A percentile compares a stretch with the other conserved stretches of the same genome.
phyloP scores from a whole-genome alignment of 1,140 invertebrate genomes.

The Calosoma granatense region DNA sequence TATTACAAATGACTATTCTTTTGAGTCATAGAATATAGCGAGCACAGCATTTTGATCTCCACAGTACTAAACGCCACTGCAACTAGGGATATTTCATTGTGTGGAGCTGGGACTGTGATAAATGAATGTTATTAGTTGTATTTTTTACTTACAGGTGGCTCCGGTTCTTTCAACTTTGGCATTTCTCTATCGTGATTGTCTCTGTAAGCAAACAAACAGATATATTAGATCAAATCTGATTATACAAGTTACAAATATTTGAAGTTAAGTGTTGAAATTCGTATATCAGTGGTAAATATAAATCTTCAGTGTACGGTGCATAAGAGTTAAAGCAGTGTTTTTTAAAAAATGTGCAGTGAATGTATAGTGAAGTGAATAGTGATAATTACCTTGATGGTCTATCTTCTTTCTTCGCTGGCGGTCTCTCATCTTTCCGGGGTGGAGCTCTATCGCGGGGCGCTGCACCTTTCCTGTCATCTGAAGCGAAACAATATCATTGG shows the following conservation, averaged over 20 bases:
- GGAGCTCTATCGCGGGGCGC: background rate
- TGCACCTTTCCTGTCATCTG: constrained; percentile 11
- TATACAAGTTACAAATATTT: constrained; percentile 6
- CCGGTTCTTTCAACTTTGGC: constrained; percentile 30
- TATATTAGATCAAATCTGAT: too few species aligned
- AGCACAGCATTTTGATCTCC: background rate
- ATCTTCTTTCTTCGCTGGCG: constrained; percentile 10
- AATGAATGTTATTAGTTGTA: too few species aligned
- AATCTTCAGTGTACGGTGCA: too few species aligned
- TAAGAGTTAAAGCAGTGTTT: too few species aligned
- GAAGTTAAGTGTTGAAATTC: background rate
- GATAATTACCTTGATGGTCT: constrained; percentile 12
- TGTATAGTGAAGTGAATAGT: too few species aligned
- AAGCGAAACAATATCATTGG: too few species aligned
- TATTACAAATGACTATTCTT: background rate
- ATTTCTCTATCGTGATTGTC: constrained; percentile 27
- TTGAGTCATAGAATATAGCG: background rate
- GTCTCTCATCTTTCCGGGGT: constrained; percentile 9
- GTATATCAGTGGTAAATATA: background rate
- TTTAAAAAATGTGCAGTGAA: too few species aligned
- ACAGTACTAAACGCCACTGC: background rate
- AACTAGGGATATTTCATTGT: background rate
- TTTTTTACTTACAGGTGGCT: too few species aligned
- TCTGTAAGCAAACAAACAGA: constrained; percentile 18
- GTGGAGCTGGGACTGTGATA: background rate